These are phyloP conservation scores for Diploscapter pachys DNA, from an alignment of 1,140 invertebrate species.

Conservation along the genomic window DNA sequence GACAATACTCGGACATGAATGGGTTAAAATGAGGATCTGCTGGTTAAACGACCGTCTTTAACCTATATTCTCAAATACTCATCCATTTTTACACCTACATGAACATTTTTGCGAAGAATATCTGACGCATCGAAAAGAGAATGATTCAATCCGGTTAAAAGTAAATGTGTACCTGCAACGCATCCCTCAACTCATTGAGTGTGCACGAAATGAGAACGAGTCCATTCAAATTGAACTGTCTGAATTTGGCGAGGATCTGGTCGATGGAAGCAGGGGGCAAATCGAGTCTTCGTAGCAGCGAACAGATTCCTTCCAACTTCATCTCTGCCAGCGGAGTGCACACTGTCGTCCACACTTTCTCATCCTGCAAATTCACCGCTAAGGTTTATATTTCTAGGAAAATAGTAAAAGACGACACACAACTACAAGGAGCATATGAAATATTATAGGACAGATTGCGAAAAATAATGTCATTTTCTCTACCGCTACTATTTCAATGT, in stretches of 20 bases:
- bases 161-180: not conserved
- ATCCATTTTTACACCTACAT: no score
- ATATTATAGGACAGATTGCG: no score
- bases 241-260: slow-evolving; percentile 36
- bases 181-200: slow-evolving; percentile 47
- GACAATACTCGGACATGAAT: not conserved
- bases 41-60: no score
- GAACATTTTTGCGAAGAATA: no score
- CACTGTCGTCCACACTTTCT: slow-evolving; percentile 45
- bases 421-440: no score
- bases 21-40: no score
- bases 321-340: slow-evolving; percentile 49
- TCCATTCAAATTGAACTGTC: slow-evolving; percentile 51
- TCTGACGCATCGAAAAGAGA: no score
- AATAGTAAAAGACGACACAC: not conserved
- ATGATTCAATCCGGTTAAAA: no score
- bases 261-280: slow-evolving; percentile 40
- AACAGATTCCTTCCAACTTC: slow-evolving; percentile 43
- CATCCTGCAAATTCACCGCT: slow-evolving; percentile 43
- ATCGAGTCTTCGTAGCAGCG: slow-evolving; percentile 43
- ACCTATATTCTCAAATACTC: no score
- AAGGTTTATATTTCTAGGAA: not conserved
- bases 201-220: slow-evolving; percentile 53
- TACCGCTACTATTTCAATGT: no score
- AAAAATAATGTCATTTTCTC: no score